These are phyloP conservation scores for Poecile atricapillus DNA, from an alignment of 2,113 vertebrate species.

Conservation along the genomic window DNA sequence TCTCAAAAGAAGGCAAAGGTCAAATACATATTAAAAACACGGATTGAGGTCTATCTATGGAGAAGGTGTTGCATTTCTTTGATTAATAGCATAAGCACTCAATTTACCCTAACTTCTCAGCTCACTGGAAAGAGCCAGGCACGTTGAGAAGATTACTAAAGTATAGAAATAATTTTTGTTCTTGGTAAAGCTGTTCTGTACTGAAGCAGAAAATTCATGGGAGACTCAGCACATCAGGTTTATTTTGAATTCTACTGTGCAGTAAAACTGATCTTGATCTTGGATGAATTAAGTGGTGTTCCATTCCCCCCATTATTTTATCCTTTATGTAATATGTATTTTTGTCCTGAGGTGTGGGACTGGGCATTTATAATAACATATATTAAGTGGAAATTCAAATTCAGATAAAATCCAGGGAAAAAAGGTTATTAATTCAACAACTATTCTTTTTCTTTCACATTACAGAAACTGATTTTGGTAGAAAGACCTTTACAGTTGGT, in stretches of 20 bases:
- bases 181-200: not conserved
- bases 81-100: not conserved
- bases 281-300: not conserved
- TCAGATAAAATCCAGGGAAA: not conserved
- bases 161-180: not conserved
- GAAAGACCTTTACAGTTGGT: not conserved
- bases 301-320: not conserved
- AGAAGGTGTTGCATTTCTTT: not conserved
- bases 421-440: not conserved
- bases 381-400: not conserved
- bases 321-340: not conserved
- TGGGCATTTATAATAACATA: not conserved
- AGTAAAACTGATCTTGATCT: not conserved
- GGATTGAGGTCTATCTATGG: not conserved
- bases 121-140: not conserved
- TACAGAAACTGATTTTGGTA: not conserved
- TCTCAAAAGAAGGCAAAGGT: not conserved
- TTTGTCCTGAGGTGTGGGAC: not conserved
- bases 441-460: not conserved
- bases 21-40: not conserved
- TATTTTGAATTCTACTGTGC: not conserved
- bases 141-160: not conserved
- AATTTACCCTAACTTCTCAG: not conserved
- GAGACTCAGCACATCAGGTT: not conserved
- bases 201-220: not conserved